phyloP scores from a whole-genome alignment of 2,888 invertebrate species.

The Buathra laborator region DNA sequence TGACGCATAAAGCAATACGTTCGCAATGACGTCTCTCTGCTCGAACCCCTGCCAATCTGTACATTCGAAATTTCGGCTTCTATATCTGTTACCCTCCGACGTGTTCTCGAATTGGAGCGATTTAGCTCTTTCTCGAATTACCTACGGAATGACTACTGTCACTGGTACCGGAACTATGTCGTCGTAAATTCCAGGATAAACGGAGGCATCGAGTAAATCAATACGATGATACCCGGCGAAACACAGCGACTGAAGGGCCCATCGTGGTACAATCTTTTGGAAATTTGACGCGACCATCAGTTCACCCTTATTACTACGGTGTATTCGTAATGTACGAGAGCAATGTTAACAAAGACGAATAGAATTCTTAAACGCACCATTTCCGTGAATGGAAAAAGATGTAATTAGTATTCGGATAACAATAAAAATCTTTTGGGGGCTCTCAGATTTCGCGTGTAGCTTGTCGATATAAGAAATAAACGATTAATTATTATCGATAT shows the following conservation, averaged over 20 bases:
- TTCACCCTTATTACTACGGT: neutral
- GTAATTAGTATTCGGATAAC: neutral
- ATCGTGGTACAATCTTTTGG: constrained; percentile 25
- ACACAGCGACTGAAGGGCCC: neutral
- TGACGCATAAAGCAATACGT: neutral
- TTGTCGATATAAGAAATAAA: neutral
- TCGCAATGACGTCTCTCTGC: neutral
- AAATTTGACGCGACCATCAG: constrained; percentile 2
- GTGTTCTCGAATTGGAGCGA: neutral
- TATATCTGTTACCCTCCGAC: neutral
- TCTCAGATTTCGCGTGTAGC: no score
- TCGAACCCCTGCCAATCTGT: neutral
- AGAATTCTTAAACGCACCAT: neutral
- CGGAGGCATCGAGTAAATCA: neutral
- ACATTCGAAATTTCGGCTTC: neutral
- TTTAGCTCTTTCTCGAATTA: constrained; percentile 20
- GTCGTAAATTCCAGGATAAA: neutral
- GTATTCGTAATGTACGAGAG: no score
- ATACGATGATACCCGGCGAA: no score
- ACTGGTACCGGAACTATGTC: neutral
- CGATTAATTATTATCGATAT: neutral
- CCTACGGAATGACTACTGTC: neutral
- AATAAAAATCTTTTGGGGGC: neutral
- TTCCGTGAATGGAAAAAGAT: neutral
- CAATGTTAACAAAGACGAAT: neutral